These are phyloP conservation scores for Philonicus albiceps DNA, from an alignment of 2,888 invertebrate species.

Conservation along the genomic window DNA sequence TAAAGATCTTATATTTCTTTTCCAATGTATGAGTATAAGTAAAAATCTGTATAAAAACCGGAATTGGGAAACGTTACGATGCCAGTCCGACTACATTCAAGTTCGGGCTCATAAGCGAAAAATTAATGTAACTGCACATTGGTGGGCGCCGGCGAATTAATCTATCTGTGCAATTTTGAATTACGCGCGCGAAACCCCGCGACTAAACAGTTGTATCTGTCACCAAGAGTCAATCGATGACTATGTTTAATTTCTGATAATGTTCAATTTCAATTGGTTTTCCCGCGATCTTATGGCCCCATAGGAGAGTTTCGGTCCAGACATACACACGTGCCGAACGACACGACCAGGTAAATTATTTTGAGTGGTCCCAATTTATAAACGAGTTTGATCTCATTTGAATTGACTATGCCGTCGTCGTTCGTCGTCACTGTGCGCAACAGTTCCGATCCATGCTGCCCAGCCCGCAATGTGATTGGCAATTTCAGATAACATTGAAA, in stretches of 20 bases:
- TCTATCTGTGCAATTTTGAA: background rate
- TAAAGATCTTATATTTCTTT: too few relatives aligned
- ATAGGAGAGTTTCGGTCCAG: background rate
- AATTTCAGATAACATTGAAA: conserved; percentile 26
- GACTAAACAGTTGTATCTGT: background rate
- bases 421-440: background rate
- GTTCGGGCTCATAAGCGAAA: background rate
- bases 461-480: background rate
- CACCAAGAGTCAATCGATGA: background rate
- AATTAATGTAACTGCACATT: background rate
- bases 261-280: background rate
- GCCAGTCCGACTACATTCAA: background rate
- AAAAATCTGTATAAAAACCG: conserved; percentile 22
- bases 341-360: background rate
- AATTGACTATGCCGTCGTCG: background rate
- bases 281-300: background rate
- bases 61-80: conserved; percentile 10
- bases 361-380: background rate
- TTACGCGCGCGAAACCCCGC: background rate
- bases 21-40: too few relatives aligned
- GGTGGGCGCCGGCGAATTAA: background rate
- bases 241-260: background rate
- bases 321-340: background rate
- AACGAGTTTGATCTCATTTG: background rate
- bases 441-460: background rate